phyloP scores from a whole-genome alignment of 2,797 vertebrate species.

The Artibeus lituratus region DNA sequence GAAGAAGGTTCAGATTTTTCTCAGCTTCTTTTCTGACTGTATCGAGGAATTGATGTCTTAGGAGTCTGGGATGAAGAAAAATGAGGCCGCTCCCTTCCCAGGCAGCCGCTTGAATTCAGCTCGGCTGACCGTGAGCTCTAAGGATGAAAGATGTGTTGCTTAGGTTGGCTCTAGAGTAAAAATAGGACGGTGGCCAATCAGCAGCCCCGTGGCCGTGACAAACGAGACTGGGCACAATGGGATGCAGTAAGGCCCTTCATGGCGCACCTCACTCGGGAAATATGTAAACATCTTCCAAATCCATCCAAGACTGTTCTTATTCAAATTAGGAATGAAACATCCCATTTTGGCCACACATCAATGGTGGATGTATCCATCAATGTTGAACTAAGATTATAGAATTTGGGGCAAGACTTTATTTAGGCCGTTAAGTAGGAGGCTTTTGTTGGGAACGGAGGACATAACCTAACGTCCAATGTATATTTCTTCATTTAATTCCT shows the following conservation, averaged over 20 bases:
- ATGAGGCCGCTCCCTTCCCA: slow-evolving; percentile 53
- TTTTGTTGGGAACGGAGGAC: neutral
- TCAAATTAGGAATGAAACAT: neutral
- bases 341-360: neutral
- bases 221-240: neutral
- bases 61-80: slow-evolving; percentile 62
- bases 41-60: slow-evolving; percentile 16
- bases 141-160: slow-evolving; percentile 71
- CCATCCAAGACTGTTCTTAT: neutral
- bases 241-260: neutral
- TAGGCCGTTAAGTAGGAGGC: neutral
- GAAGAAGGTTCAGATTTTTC: neutral
- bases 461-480: neutral
- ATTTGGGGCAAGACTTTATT: neutral
- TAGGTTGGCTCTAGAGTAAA: slow-evolving; percentile 33
- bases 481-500: neutral
- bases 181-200: slow-evolving; percentile 29
- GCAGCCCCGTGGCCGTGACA: neutral
- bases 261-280: neutral
- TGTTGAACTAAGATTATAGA: neutral
- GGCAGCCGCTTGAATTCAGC: slow-evolving; percentile 53
- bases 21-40: slow-evolving; percentile 4
- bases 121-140: slow-evolving; percentile 49
- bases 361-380: neutral
- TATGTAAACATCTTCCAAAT: neutral